Conservation (phyloP, 2,797 vertebrate species). For the Lagorchestes hirsutus region DNA sequence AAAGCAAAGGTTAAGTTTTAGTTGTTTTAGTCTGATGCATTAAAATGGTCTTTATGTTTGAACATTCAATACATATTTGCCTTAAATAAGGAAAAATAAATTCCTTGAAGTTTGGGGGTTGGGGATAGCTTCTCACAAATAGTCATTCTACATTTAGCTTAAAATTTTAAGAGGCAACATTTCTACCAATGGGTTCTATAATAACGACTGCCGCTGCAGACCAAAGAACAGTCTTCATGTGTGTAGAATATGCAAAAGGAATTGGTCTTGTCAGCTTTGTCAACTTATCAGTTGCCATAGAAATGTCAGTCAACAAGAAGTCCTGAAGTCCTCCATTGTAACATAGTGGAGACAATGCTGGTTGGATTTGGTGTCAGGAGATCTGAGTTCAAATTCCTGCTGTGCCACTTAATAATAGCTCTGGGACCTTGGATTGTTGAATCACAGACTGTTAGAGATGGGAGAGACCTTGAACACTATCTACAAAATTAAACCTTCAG, state of each 20-base stretch:
- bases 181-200: background rate
- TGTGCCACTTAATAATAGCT: too few species aligned
- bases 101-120: background rate
- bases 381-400: background rate
- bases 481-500: background rate
- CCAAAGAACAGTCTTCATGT: background rate
- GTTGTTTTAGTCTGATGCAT: background rate
- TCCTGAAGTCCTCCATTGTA: background rate
- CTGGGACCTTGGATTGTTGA: background rate
- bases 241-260: background rate
- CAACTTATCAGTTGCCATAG: background rate
- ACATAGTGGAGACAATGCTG: background rate
- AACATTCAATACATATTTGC: background rate
- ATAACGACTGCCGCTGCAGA: background rate
- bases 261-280: background rate
- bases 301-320: background rate
- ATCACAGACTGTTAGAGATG: background rate
- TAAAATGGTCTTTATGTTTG: background rate
- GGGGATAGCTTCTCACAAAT: background rate
- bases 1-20: background rate
- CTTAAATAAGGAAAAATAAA: background rate
- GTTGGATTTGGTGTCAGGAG: background rate
- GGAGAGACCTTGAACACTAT: background rate
- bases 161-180: conserved; percentile 31
- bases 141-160: background rate